Evolutionary conservation across 2,113 vertebrate species (phyloP).

Genomic region (Neolamprologus cancellatus): DNA sequence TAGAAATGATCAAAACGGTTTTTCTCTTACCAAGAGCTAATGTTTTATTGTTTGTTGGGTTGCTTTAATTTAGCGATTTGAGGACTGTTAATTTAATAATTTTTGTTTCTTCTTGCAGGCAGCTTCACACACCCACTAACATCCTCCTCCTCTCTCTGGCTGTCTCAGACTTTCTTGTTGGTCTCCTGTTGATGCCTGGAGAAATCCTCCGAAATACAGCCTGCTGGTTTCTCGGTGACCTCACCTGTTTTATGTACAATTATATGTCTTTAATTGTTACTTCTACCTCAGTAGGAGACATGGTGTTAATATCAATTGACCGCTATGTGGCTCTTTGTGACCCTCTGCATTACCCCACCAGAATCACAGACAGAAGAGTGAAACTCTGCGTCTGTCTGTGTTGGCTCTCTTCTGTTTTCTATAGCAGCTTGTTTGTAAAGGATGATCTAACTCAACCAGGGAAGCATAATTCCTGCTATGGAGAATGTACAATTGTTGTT

Average conservation of each 20-base stretch:
- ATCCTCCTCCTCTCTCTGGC: constrained; percentile 48
- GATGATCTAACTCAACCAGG: not conserved
- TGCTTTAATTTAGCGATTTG: not conserved
- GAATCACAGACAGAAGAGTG: not conserved
- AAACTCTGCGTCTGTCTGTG: rapidly evolving
- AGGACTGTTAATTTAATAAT: not conserved
- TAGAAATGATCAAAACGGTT: not conserved
- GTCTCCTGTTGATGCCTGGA: constrained; percentile 74
- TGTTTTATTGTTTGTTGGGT: not conserved
- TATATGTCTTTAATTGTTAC: not conserved
- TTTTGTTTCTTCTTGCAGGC: constrained; percentile 1
- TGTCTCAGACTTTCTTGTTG: constrained; percentile 40
- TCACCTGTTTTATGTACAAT: not conserved
- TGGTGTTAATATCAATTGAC: not conserved
- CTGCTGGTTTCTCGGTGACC: constrained; percentile 44
- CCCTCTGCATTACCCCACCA: constrained; percentile 28
- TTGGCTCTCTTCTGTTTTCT: not conserved
- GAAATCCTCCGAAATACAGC: constrained; percentile 24
- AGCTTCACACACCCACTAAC: constrained; percentile 56
- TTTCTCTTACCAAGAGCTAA: not conserved
- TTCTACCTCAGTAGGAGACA: not conserved
- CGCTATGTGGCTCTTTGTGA: constrained; percentile 19
- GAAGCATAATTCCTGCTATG: not conserved
- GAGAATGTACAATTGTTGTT: not conserved
- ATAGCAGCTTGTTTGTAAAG: not conserved